Percentiles rank a stretch among this genome's conserved stretches.
phyloP scores from a whole-genome alignment of 2,888 invertebrate species.

The Scotopteryx bipunctaria region DNA sequence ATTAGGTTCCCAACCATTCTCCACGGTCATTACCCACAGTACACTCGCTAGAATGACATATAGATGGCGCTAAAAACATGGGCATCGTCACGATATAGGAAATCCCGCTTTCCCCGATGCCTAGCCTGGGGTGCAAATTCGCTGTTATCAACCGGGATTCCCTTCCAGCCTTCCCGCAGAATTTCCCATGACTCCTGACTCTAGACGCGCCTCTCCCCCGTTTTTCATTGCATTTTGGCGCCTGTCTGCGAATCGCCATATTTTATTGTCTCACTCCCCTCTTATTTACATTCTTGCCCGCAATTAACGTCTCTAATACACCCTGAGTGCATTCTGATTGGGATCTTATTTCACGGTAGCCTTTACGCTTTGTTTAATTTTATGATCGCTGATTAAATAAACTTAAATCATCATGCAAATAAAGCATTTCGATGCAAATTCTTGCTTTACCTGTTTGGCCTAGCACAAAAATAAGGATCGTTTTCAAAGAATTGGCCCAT shows the following conservation, averaged over 20 bases:
- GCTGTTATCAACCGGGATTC: conserved; percentile 62
- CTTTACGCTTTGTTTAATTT: conserved; percentile 33
- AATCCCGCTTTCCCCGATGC: conserved; percentile 66
- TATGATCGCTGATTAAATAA: conserved; percentile 25
- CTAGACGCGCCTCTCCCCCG: conserved; percentile 48
- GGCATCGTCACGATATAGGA: conserved; percentile 51
- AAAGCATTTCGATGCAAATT: conserved; percentile 22
- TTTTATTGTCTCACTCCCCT: conserved; percentile 41
- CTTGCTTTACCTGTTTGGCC: conserved; percentile 23
- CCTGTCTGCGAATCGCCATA: conserved; percentile 53
- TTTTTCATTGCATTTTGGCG: conserved; percentile 56
- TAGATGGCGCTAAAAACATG: conserved; percentile 32
- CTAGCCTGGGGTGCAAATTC: conserved; percentile 54
- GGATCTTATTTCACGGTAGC: conserved; percentile 36
- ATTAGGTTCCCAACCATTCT: conserved; percentile 17
- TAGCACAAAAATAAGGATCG: conserved; percentile 17
- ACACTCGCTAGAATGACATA: conserved; percentile 29
- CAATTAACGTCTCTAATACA: conserved; percentile 36
- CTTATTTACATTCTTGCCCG: conserved; percentile 40
- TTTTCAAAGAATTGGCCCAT: conserved; percentile 26
- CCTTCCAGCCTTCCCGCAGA: conserved; percentile 71
- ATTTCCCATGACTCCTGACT: conserved; percentile 62
- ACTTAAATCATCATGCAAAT: conserved; percentile 31
- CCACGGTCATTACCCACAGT: conserved; percentile 28
- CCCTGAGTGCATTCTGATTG: conserved; percentile 33